Conservation (phyloP, 2,113 vertebrate species). For the Talpa occidentalis region DNA sequence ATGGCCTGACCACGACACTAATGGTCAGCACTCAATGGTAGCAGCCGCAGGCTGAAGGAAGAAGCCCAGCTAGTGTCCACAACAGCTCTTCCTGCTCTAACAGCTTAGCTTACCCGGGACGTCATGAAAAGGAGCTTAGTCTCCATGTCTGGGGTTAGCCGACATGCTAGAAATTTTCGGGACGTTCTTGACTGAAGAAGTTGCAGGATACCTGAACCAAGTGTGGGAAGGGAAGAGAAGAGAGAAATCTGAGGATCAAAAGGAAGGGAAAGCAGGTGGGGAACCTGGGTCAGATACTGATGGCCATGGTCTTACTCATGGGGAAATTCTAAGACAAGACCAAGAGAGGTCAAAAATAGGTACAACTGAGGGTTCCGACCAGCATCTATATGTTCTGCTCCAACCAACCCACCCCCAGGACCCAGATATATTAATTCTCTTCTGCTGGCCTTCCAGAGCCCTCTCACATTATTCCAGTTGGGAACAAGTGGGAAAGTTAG, state of each 20-base stretch:
- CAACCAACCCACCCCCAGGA: background rate
- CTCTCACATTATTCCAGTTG: background rate
- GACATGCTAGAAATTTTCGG: conserved; percentile 96
- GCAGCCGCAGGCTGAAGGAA: background rate
- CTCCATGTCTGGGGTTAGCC: conserved; percentile 98
- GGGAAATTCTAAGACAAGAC: background rate
- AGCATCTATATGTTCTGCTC: background rate
- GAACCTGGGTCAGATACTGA: background rate
- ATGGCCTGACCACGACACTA: too few species aligned
- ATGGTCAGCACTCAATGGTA: background rate
- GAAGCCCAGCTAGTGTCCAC: background rate
- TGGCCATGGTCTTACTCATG: background rate
- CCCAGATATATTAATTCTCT: background rate
- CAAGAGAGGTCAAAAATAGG: background rate
- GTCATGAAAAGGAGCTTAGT: conserved; percentile 99
- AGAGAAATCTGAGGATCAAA: background rate
- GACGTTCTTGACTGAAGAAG: conserved; percentile 96
- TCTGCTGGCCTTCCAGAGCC: background rate
- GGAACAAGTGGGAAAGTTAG: background rate
- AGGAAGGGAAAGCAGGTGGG: background rate
- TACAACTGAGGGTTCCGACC: background rate
- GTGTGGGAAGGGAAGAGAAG: background rate
- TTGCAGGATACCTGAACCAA: conserved; percentile 92
- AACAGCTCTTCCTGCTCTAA: background rate
- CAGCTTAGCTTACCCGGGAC: conserved; percentile 88